Evolutionary conservation across 2,113 vertebrate genomes (phyloP).

Genomic region (Zonotrichia leucophrys): DNA sequence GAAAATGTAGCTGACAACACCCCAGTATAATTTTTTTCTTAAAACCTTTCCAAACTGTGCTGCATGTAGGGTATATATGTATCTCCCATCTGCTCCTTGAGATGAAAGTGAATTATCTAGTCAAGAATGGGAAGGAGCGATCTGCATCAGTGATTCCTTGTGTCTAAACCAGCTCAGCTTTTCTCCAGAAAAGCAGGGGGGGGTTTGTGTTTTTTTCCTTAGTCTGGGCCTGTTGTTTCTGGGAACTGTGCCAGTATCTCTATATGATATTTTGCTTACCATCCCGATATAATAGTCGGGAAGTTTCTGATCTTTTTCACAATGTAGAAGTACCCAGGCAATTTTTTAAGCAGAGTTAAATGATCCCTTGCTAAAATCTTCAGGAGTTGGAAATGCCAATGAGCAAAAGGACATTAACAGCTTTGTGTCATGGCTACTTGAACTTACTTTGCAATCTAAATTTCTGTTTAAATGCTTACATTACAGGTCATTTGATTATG

Average conservation of each 20-base stretch:
- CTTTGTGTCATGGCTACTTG: not conserved
- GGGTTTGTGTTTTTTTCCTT: not conserved
- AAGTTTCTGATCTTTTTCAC: not conserved
- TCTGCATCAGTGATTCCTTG: not conserved
- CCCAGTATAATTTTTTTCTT: not conserved
- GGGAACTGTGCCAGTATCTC: not conserved
- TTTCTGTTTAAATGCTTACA: not conserved
- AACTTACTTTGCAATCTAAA: not conserved
- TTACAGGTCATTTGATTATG: not conserved
- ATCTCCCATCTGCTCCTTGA: slow-evolving; percentile 15
- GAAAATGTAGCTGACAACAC: not conserved
- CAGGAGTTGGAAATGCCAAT: not conserved
- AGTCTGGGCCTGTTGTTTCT: not conserved
- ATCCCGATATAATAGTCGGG: not conserved
- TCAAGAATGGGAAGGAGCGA: not conserved
- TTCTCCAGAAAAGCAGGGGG: not conserved
- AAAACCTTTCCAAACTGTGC: not conserved
- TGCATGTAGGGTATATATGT: not conserved
- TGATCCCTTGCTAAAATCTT: not conserved
- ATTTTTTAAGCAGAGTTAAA: not conserved
- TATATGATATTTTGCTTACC: slow-evolving; percentile 16
- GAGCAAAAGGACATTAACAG: not conserved
- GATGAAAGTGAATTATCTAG: not conserved
- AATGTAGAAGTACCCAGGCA: not conserved
- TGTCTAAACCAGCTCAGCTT: not conserved